Base-by-base conservation (phyloP, 2,888 invertebrate genomes). In the Thera britannica region DNA sequence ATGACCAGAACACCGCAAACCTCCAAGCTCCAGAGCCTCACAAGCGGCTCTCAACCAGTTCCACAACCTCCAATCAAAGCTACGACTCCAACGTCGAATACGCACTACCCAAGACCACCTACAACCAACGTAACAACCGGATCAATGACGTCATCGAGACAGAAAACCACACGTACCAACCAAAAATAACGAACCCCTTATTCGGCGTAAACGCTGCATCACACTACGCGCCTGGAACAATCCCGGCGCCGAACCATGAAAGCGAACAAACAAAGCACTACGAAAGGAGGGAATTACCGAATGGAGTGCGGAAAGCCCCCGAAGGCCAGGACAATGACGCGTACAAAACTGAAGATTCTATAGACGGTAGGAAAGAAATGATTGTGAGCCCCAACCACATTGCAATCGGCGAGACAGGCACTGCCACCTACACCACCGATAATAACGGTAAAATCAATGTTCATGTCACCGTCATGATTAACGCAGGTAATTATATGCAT, bases 391-490 rank as follows among this genome's bases (percentile, higher is more conserved):
- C 90, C 73, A 92, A 90, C 82, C 92, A 93, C 82, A 93, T 93
- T 83, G 92, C 92, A 73, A 87, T 92, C 82, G 83, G 87, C 68
- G 93, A 94, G 64, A 94, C 94, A 78, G 91, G 94, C 72, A 90
- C 91, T 52, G 91, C 93, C 65, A 94, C 95, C 70, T 96, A 96
- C 92, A 95, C 95, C 77, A 95, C 96, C 77, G 96, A 96, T 89
- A 94, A 96, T 93, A 97, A 97, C 94, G 97, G 97, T 88, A 97
- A 97, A 95, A 97, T 97, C 94, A 97, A 97, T 95, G 97, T 97
- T 89, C 97, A 96, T 94, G 97, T 97, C 88, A 97, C 97, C 87
- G 97, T 97, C 90, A 96, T 97, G 93, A 98, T 97, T 85, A 96
- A 96, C 86, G 96, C 96, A 80, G 95, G 95, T 88, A 92, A 93